Evolutionary conservation across 2,888 invertebrate genomes (phyloP), one percentile per base, ranked within the genome.

Genomic region (Augiades crinisus): DNA sequence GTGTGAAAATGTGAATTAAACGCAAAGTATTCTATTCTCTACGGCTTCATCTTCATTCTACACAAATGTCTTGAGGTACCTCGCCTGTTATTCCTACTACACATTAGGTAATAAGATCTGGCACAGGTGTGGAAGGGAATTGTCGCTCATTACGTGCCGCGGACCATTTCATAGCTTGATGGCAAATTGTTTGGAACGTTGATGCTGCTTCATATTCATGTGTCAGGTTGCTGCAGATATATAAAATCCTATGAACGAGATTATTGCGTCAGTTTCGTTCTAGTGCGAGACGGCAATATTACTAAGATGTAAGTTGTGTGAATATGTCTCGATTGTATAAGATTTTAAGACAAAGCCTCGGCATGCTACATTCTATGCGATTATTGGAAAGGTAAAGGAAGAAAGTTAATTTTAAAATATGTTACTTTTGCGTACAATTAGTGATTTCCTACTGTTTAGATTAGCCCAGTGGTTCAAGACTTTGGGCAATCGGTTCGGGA

Each of bases 141-240:
- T 47, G 38, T 47, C 21, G 38, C 30, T 21, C 38, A 40, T 47
- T 47, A 47, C 47, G 47, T 38, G 37, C 38, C 31, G 74, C 69
- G 76, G 72, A 72, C 78, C 75, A 77, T 80, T 84, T 78, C 78
- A 79, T 80, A 75, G 73, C 73, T 69, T 78, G 74, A 81, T 81
- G 78, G 78, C 68, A 71, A 78, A 81, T 77, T 78, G 78, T 74
- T 72, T 66, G 74, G 74, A 75, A 75, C 68, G 68, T 68, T 68
- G 69, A 65, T 63, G 59, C 63, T 65, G 64, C 65, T 82, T 78
- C 77, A 75, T 77, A 83, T 82, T 82, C 81, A 77, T 68, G 74
- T 77, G 78, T 75, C 70, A 72, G 60, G 50, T 65, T n/a, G 60
- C 16, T n/a, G 24, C 10, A 19, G 30, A 22, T 51, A 22, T 17